Percentiles rank a stretch among this genome's conserved stretches.
phyloP scores from a whole-genome alignment of 2,113 vertebrate species.

The Tragelaphus scriptus region DNA sequence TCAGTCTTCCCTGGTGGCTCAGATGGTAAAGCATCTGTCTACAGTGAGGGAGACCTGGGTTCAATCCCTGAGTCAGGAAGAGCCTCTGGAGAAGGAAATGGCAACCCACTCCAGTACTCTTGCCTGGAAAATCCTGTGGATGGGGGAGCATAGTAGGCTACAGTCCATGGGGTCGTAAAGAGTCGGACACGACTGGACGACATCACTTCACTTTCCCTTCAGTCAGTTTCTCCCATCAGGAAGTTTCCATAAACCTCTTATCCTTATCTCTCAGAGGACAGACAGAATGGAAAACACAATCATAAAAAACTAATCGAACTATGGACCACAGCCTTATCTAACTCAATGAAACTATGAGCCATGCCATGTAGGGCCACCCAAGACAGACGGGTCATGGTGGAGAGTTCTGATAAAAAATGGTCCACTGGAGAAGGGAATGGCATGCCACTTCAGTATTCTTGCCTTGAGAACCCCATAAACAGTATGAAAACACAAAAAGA shows the following conservation, averaged over 20 bases:
- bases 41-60: too few species aligned
- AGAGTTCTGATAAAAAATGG: background rate
- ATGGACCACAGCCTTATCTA: background rate
- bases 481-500: background rate
- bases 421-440: background rate
- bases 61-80: too few species aligned
- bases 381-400: background rate
- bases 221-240: background rate
- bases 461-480: background rate
- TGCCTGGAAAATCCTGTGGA: too few species aligned
- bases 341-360: background rate
- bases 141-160: too few species aligned
- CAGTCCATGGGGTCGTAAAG: too few species aligned
- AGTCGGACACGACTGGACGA: too few species aligned
- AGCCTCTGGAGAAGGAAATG: too few species aligned
- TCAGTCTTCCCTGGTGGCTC: background rate
- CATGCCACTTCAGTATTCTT: background rate
- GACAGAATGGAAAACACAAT: background rate
- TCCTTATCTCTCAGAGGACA: background rate
- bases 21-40: too few species aligned
- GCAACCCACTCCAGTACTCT: too few species aligned
- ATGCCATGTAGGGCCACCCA: background rate
- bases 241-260: background rate
- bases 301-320: background rate
- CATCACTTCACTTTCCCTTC: background rate